Base-by-base conservation (phyloP, 2,888 invertebrate species). In the Perizoma flavofasciatum region DNA sequence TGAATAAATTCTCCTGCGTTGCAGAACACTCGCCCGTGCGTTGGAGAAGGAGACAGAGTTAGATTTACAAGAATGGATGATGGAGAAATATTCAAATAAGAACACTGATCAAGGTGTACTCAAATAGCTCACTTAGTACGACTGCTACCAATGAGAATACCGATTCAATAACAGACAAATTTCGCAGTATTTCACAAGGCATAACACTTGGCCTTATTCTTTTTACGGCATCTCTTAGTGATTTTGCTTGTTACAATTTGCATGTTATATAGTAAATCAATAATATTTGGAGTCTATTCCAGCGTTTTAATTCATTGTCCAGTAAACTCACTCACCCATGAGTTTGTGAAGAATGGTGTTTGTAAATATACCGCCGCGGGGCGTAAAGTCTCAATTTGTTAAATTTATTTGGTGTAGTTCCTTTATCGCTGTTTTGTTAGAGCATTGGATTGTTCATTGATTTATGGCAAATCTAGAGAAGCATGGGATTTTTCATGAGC, bases 1-100 rank as follows among this genome's bases (percentile, higher is more conserved):
- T 78, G 79, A 78, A 78, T 77, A 79, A 74, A 78, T 76, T 73
- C 73, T 71, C 65, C 67, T 65, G 63, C 59, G 65, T 60, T 59
- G 56, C 64, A 65, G 54, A 66, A 55, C 61, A 59, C 45, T 62
- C 60, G 53, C 40, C 59, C 61, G 47, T 64, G 63, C 61, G 59
- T 56, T 51, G n/a, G 22, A 49, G 10, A 49, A 32, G 34, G n/a
- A 49, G 56, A 43, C 43, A n/a, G 63, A 61, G 9, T 10, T 61
- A 57, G 9, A 22, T 35, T 35, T 10, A 9, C 52, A 44, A 43
- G 56, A 61, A 37, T 46, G 44, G 53, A 47, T 44, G 6, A 53
- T 33, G 44, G 5, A 5, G 7, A 34, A 7, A 8, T n/a, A 9
- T 37, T 49, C 11, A 4, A 37, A 5, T 22, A 22, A 22, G 22